phyloP scores from a whole-genome alignment of 2,113 vertebrate genomes.

The Tricholaema leucomelas region DNA sequence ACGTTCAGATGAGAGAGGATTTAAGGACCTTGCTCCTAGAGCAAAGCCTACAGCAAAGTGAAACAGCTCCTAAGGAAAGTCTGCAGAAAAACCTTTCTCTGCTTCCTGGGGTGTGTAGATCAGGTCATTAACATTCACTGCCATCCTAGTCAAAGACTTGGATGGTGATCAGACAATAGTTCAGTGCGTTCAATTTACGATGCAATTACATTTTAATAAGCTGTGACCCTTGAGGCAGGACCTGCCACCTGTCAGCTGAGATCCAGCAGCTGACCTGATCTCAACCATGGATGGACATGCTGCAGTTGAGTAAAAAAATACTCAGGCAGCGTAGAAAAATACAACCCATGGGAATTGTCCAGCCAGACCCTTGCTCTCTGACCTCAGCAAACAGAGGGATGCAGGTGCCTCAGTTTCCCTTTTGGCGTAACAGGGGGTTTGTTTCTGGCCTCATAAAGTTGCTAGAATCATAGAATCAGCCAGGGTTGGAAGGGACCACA shows the following conservation, averaged over 20 bases:
- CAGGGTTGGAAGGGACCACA: too few species aligned
- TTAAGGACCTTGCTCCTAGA: neutral
- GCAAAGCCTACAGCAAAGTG: neutral
- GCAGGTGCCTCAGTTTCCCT: neutral
- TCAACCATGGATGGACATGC: neutral
- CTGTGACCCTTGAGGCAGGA: slow-evolving; percentile 17
- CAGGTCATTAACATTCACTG: slow-evolving; percentile 25
- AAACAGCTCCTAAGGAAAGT: neutral
- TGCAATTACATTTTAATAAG: slow-evolving; percentile 40
- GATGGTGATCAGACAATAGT: neutral
- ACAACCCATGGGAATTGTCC: neutral
- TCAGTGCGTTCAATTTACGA: neutral
- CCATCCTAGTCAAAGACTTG: neutral
- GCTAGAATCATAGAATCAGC: too few species aligned
- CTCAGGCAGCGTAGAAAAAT: neutral
- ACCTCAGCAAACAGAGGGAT: neutral
- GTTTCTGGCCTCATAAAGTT: neutral
- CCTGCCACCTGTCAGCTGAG: slow-evolving; percentile 29
- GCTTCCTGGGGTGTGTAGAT: neutral
- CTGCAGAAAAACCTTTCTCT: neutral
- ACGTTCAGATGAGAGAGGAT: neutral
- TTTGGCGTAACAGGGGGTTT: neutral
- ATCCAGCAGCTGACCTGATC: neutral
- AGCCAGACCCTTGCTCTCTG: neutral
- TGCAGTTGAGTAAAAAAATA: neutral